phyloP scores from a whole-genome alignment of 92 coral and sea anemone genomes.

The Porites evermanni region DNA sequence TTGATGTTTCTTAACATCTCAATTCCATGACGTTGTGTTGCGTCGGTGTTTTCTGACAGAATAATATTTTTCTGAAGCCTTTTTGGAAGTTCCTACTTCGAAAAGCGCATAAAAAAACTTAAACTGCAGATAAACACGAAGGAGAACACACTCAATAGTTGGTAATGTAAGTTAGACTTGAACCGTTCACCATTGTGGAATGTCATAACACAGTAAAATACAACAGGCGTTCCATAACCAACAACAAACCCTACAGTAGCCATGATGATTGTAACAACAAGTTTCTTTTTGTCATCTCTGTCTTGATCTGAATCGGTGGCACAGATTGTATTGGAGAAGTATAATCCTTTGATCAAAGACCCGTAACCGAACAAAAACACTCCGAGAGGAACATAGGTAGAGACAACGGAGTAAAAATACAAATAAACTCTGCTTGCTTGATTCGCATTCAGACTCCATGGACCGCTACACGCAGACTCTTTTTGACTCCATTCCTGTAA shows the following conservation, averaged over 20 bases:
- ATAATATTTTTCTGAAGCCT: not conserved
- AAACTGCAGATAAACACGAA: not conserved
- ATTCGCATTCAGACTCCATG: not conserved
- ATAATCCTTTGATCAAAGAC: conserved; percentile 15
- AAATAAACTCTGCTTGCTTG: not conserved
- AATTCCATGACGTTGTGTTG: not conserved
- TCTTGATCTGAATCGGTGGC: not conserved
- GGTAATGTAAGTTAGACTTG: not conserved
- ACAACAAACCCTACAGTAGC: not conserved
- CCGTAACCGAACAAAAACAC: conserved; percentile 1
- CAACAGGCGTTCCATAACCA: not conserved
- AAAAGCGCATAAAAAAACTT: not conserved
- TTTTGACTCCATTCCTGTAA: not conserved
- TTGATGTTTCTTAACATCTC: not conserved
- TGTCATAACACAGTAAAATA: not conserved
- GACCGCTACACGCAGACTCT: not conserved
- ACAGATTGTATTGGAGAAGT: not conserved
- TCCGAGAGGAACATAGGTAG: not conserved
- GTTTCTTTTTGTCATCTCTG: conserved; percentile 16
- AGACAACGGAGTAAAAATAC: not conserved
- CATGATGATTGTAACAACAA: conserved; percentile 1
- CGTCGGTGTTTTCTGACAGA: not conserved
- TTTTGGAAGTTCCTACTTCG: not conserved
- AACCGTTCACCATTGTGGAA: no score
- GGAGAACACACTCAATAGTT: not conserved